These are phyloP conservation scores for Belonocnema kinseyi DNA, from an alignment of 1,140 invertebrate genomes.

Conservation along the genomic window DNA sequence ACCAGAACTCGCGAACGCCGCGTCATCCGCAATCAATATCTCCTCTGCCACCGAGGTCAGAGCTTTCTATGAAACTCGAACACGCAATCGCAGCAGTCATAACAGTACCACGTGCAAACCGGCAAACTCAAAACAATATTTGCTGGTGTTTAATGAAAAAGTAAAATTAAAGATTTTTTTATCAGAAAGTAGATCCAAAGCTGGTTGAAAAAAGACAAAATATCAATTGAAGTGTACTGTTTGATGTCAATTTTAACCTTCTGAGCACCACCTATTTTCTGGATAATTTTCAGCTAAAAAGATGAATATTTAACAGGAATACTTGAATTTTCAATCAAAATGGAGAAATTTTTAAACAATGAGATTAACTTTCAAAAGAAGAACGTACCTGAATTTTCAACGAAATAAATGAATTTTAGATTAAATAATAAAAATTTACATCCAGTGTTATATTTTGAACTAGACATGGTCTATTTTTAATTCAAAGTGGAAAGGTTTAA, in stretches of 20 bases:
- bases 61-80: neutral
- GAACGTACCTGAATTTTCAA: constrained; percentile 67
- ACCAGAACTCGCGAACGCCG: neutral
- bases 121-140: neutral
- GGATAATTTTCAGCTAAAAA: too few species aligned
- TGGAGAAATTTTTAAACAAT: too few species aligned
- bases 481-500: constrained; percentile 75
- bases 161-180: neutral
- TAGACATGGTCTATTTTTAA: constrained; percentile 71
- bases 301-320: too few species aligned
- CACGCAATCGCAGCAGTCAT: neutral
- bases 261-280: too few species aligned
- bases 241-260: too few species aligned
- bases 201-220: too few species aligned
- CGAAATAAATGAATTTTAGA: constrained; percentile 12
- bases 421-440: too few species aligned
- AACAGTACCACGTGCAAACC: constrained; percentile 14
- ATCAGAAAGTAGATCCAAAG: neutral
- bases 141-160: neutral
- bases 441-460: too few species aligned
- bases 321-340: too few species aligned
- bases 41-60: neutral
- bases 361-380: too few species aligned
- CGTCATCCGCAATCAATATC: neutral
- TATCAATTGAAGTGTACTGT: too few species aligned